A percentile compares a stretch with the other conserved stretches of the same genome.
Evolutionary conservation across 2,797 vertebrate species (phyloP).

Genomic region (Clarias pachynema): DNA sequence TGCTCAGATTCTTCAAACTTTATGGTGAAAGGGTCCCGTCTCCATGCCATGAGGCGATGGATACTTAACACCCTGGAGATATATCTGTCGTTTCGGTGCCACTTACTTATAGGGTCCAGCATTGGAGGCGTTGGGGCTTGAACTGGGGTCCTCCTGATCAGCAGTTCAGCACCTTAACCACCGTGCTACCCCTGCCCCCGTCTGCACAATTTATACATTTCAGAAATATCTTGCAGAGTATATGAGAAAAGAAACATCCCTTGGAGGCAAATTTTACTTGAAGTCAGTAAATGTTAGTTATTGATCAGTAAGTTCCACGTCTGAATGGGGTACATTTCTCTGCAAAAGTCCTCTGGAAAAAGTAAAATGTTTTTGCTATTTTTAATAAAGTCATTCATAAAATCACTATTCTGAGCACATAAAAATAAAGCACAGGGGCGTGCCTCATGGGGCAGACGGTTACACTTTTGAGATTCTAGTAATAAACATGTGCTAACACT

Average conservation of each 20-base stretch:
- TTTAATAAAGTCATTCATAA: constrained; percentile 34
- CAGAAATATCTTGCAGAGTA: neutral
- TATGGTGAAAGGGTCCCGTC: too few relatives aligned
- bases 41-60: too few relatives aligned
- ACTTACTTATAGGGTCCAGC: too few relatives aligned
- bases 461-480: constrained; percentile 21
- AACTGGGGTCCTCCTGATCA: too few relatives aligned
- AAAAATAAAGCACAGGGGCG: constrained; percentile 32
- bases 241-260: neutral
- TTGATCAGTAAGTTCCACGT: constrained; percentile 1
- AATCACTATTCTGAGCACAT: constrained; percentile 43
- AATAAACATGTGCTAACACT: neutral
- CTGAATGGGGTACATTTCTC: constrained; percentile 21
- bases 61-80: too few relatives aligned
- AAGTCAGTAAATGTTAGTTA: neutral
- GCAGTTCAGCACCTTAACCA: too few relatives aligned
- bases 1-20: neutral
- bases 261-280: neutral
- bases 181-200: too few relatives aligned
- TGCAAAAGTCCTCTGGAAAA: constrained; percentile 14
- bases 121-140: too few relatives aligned
- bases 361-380: constrained; percentile 9
- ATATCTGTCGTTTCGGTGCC: too few relatives aligned
- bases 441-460: constrained; percentile 23
- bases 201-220: neutral